phyloP scores from a whole-genome alignment of 2,113 vertebrate genomes.

The Sapayoa aenigma region DNA sequence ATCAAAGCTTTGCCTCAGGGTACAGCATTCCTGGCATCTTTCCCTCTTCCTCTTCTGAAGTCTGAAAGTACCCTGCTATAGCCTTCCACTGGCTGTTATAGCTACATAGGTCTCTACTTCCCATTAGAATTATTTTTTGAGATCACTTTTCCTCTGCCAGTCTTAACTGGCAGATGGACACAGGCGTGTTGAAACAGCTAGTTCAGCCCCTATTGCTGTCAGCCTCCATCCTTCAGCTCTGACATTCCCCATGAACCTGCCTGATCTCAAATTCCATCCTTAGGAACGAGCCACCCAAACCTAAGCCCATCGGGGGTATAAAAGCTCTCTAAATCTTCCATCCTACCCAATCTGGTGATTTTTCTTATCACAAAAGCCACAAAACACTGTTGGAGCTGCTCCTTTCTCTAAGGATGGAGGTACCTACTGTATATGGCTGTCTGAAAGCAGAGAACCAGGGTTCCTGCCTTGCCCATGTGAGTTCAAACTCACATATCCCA shows the following conservation, averaged over 20 bases:
- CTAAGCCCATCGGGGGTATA: not conserved
- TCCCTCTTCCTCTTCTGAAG: not conserved
- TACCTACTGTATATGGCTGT: not conserved
- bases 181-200: not conserved
- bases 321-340: not conserved
- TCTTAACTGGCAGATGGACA: not conserved
- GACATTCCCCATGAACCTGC: not conserved
- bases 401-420: not conserved
- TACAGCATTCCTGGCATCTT: not conserved
- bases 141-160: not conserved
- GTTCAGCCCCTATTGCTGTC: not conserved
- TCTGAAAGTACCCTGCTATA: not conserved
- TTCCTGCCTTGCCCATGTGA: not conserved
- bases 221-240: not conserved
- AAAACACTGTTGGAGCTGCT: not conserved
- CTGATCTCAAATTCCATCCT: not conserved
- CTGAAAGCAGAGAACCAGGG: not conserved
- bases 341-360: not conserved
- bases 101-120: not conserved
- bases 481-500: not conserved
- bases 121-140: not conserved
- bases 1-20: not conserved
- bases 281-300: not conserved
- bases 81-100: not conserved
- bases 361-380: not conserved